Percentiles rank a stretch among this genome's conserved stretches.
Evolutionary conservation across 2,797 vertebrate genomes (phyloP).

Genomic region (Tragelaphus oryx): DNA sequence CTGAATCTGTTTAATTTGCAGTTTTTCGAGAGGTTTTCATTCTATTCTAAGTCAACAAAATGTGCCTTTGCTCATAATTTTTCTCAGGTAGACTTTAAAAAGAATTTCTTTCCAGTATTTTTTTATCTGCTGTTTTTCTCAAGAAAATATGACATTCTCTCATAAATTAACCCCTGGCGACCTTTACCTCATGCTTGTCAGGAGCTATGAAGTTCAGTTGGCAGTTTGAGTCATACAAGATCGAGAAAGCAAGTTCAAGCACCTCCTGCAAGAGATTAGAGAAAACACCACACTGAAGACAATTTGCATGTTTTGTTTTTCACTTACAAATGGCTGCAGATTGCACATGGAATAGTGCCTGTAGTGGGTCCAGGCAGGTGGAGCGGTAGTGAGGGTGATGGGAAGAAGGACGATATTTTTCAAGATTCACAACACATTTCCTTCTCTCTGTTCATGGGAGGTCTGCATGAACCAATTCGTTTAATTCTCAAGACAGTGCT

Average conservation of each 20-base stretch:
- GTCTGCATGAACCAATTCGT: neutral
- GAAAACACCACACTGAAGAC: neutral
- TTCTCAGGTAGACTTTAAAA: neutral
- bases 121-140: neutral
- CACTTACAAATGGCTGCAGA: neutral
- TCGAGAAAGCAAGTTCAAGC: conserved; percentile 97
- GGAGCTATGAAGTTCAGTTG: conserved; percentile 99
- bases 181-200: conserved; percentile 96
- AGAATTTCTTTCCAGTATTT: neutral
- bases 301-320: rapidly evolving
- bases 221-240: conserved; percentile 97
- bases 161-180: neutral
- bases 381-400: rapidly evolving
- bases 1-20: neutral
- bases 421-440: neutral
- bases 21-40: neutral
- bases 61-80: neutral
- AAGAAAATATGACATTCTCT: neutral
- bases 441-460: neutral
- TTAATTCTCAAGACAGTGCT: neutral
- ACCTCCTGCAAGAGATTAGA: conserved; percentile 87
- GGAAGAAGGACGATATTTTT: neutral
- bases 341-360: rapidly evolving
- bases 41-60: neutral
- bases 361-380: rapidly evolving